Conservation (phyloP, 2,113 vertebrate genomes). For the Hystrix cristata region DNA sequence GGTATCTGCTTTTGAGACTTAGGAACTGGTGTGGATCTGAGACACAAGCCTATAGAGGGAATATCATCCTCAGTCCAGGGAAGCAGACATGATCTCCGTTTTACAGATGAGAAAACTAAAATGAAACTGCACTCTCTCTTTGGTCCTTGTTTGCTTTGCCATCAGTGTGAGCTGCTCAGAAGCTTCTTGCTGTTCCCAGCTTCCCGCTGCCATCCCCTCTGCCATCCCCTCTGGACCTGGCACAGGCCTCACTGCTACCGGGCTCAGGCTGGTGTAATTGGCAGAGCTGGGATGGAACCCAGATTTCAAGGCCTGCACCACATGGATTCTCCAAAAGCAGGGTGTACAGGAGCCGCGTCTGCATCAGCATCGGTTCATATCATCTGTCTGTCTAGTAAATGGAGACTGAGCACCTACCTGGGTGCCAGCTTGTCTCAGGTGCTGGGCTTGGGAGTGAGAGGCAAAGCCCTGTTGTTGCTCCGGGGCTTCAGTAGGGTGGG, state of each 20-base stretch:
- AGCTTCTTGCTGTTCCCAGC: neutral
- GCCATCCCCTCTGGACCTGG: neutral
- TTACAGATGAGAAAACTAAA: neutral
- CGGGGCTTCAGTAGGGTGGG: neutral
- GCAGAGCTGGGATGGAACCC: neutral
- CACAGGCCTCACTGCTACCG: neutral
- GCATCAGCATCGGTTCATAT: neutral
- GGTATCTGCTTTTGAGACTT: neutral
- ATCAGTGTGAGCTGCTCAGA: neutral
- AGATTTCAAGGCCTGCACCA: neutral
- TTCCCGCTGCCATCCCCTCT: neutral
- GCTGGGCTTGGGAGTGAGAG: neutral
- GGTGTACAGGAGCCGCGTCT: neutral
- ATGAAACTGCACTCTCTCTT: neutral
- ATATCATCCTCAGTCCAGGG: neutral
- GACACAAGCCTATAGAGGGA: neutral
- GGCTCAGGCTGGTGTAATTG: neutral
- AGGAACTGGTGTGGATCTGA: neutral
- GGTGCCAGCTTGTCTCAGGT: neutral
- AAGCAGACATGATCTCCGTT: neutral
- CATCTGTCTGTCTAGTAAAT: neutral
- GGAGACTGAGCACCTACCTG: neutral
- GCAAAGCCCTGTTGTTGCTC: neutral
- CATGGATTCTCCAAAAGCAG: neutral
- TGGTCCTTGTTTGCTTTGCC: neutral